Conservation (phyloP, 2,113 vertebrate species). For the Tretioscincus oriximinensis region DNA sequence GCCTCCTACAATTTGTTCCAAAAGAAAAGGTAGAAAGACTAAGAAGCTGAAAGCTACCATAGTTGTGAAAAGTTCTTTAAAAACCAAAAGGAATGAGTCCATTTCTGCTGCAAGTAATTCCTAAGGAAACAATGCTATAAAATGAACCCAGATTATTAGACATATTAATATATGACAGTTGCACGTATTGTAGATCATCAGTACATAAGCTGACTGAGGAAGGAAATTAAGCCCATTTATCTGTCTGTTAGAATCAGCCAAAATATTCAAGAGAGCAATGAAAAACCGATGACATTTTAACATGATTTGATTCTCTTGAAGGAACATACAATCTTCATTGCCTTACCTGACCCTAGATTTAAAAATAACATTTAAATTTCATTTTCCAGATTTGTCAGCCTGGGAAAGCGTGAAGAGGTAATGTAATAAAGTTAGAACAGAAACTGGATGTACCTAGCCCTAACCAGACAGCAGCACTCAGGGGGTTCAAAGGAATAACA, state of each 20-base stretch:
- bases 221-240: neutral
- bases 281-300: slow-evolving; percentile 10
- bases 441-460: neutral
- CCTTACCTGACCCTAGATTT: neutral
- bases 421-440: neutral
- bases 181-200: neutral
- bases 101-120: neutral
- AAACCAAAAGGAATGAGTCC: slow-evolving; percentile 4
- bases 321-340: neutral
- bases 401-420: neutral
- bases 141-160: slow-evolving; percentile 23
- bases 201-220: neutral
- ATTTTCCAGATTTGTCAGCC: neutral
- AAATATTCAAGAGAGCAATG: slow-evolving; percentile 25
- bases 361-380: slow-evolving; percentile 7
- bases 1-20: slow-evolving; percentile 6
- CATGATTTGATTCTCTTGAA: neutral
- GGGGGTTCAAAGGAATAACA: slow-evolving; percentile 4
- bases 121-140: slow-evolving; percentile 2
- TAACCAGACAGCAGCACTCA: neutral
- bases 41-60: slow-evolving; percentile 11
- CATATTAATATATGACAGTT: slow-evolving; percentile 16
- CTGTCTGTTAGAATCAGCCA: slow-evolving; percentile 1
- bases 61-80: slow-evolving; percentile 6
- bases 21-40: neutral